Evolutionary conservation across 2,113 vertebrate genomes (phyloP).

Genomic region (Mirza zaza): DNA sequence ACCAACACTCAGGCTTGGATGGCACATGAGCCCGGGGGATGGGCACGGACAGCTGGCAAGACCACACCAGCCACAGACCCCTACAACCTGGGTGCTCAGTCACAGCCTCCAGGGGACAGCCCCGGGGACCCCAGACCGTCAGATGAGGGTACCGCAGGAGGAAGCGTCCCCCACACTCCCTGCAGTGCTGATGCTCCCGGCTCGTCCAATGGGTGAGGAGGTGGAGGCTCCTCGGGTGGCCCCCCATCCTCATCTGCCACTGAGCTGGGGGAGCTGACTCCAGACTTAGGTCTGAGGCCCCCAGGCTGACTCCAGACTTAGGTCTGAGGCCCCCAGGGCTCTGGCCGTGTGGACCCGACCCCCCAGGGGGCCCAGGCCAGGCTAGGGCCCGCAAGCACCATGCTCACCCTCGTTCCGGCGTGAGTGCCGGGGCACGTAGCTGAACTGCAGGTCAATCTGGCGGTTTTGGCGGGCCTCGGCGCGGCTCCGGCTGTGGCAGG

Average conservation of each 20-base stretch:
- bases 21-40: accelerated
- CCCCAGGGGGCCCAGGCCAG: neutral
- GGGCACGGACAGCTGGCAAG: neutral
- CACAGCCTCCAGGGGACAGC: neutral
- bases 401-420: conserved; percentile 90
- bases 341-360: neutral
- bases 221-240: neutral
- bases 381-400: neutral
- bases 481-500: conserved; percentile 95
- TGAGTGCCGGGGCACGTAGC: conserved; percentile 87
- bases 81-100: neutral
- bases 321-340: neutral
- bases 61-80: neutral
- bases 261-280: accelerated
- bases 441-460: conserved; percentile 98
- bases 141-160: neutral
- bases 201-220: neutral
- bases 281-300: neutral
- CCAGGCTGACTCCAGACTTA: neutral
- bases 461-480: conserved; percentile 97
- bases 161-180: neutral
- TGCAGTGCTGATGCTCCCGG: neutral
- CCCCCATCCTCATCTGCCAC: neutral
- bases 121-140: neutral
- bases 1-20: no score